Evolutionary conservation across 53 echinoderm and acorn worm genomes (phyloP), one percentile per base, ranked within the genome.

Genomic region (Temnopleurus reevesii): DNA sequence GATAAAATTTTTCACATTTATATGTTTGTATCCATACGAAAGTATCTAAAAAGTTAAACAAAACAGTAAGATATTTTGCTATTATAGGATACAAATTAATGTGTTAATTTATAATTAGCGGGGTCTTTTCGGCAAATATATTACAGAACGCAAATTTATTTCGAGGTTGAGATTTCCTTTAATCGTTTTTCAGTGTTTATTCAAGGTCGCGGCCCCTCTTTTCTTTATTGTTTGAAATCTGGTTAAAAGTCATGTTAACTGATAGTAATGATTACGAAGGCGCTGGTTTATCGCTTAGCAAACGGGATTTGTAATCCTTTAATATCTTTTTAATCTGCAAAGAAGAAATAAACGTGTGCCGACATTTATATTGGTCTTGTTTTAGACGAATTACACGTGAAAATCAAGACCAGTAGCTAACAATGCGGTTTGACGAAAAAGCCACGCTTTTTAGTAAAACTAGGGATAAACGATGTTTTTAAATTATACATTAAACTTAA

Each of bases 221-320:
- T 49, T 47, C 29, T 19, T 49, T 41, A 28, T 51, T 79, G 49
- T 79, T 47, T 79, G 27, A 47, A 46, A 49, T 47, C 79, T 79
- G 49, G 79, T 79, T 79, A 79, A 49, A 49, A 46, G 49, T 46
- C 79, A 10, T 79, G 79, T 79, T 49, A 49, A 49, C 51, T 24
- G 79, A 79, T 49, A 79, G 28, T 4, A 12, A 9, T 25, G 79
- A 79, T 79, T 46, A 79, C 41, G 29, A 79, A 15, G 12, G 47
- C 13, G 4, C 47, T 79, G 79, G 46, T 46, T 47, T 79, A 79
- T 79, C 51, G 31, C 27, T 79, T 4, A 1, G 79, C 51, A 79
- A 79, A 79, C 51, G 27, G 27, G 28, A 15, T 26, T 12, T 23
- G 47, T 47, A 79, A 79, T 79, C 71, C 71, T 71, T 8, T 41